Evolutionary conservation across 1,140 invertebrate genomes (phyloP), one percentile per base, ranked within the genome.

Genomic region (Aporrectodea caliginosa): DNA sequence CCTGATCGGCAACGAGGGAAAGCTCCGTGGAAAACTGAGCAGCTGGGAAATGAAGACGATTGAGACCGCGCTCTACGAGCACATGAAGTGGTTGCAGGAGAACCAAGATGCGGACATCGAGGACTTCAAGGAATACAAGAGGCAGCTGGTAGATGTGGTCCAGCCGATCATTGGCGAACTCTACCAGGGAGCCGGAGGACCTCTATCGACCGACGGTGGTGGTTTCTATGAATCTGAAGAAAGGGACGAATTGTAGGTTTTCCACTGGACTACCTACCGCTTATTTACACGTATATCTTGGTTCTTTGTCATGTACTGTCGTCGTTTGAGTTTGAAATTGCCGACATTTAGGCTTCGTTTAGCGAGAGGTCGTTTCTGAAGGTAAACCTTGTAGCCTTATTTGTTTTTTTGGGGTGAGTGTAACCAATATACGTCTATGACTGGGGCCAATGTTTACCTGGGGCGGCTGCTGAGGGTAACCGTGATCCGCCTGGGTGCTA

Each of bases 161-260:
- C 95, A 98, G 86, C 98, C 98, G 14, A 98, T 99, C 85, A 97
- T 99, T 85, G 93, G 95, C 29, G 99, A 99, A 90, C 89, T 99
- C 73, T 99, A 99, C 89, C 94, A 97, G 86, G 93, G 93, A 70
- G 90, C 92, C 71, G 94, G 93, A 31, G 83, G 82, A 27, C 69
- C 74, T 70, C 93, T 92, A 75, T 91, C 91, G n/a, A 92, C 92
- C 1, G 81, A 81, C 12, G 92, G 93, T 35, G 81, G 82, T 16
- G 92, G 93, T 35, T 93, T 94, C 35, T 93, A 94, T 86, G 82
- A 82, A 14, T 58, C 43, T n/a, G n/a, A n/a, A 22, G 91, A 94
- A 84, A 95, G 94, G 86, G 94, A 95, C 86, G 94, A 95, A 87
- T 91, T 95, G 90, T 96, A 94, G 43, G 6, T 58, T 58, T 22